Base-by-base conservation (phyloP, 2,888 invertebrate genomes). In the Melieria omissa region DNA sequence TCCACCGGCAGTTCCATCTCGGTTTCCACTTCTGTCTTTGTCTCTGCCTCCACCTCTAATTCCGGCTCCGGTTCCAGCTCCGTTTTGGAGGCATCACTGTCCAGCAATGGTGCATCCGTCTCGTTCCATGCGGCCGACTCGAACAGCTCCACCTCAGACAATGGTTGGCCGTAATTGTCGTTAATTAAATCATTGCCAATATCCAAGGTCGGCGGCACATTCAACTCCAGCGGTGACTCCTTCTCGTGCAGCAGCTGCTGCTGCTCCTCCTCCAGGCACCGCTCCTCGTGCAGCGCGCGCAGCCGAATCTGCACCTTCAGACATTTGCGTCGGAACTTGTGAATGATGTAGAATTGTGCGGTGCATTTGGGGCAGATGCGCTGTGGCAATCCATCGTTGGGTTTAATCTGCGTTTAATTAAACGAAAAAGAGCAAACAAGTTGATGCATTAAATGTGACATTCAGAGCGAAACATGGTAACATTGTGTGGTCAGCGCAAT, bases 311-410 rank as follows among this genome's bases (percentile, higher is more conserved):
- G 84, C 60, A 83, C 80, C n/a, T 82, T 82, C 44, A 81, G 69
- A 60, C 84, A 84, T 70, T 82, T 81, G 70, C 84, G 78, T 4
- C 85, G 84, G 71, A 85, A 84, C 74, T 84, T 84, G 73, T 80
- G 82, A 67, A 84, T 80, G 80, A 84, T 83, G 69, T 81, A 78
- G 68, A 85, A 83, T 68, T 83, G 84, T 8, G 84, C 83, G 65
- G 74, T 81, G 76, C 84, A 84, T 74, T 85, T 84, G 10, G 80
- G 79, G 73, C 84, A 84, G 68, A 84, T 84, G 74, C 80, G 79
- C 73, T 84, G 85, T 54, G 84, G 82, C 70, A 85, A 76, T 42
- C 84, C 84, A 78, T 84, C 84, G 70, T 83, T 76, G 29, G 68
- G 74, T 74, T 81, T 78, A 70, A 84, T 80, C 84, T 84, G 78